Evolutionary conservation across 2,113 vertebrate genomes (phyloP).

Genomic region (Morone saxatilis): DNA sequence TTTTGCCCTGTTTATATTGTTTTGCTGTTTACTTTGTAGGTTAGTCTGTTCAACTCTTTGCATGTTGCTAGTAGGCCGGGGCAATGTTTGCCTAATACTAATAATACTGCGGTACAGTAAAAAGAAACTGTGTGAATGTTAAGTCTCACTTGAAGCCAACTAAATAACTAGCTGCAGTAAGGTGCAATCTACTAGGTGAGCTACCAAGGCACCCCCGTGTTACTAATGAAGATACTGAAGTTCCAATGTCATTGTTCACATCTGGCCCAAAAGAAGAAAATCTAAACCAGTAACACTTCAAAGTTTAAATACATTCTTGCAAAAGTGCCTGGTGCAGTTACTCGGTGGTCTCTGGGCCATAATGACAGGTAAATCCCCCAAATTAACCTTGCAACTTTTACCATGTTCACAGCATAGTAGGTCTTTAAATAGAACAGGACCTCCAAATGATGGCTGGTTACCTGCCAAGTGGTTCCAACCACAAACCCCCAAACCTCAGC

Average conservation of each 20-base stretch:
- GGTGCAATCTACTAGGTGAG: neutral
- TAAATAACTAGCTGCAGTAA: neutral
- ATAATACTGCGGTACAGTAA: too few species aligned
- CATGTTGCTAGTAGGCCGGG: too few species aligned
- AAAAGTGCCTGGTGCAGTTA: neutral
- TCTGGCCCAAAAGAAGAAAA: neutral
- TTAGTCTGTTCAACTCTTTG: too few species aligned
- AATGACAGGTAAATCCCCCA: neutral
- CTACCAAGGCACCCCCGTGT: neutral
- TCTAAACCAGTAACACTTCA: neutral
- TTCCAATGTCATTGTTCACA: neutral
- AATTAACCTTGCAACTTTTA: neutral
- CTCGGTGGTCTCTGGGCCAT: neutral
- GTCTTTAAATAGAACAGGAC: neutral
- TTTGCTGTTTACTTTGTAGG: too few species aligned
- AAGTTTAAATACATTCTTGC: neutral
- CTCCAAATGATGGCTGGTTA: neutral
- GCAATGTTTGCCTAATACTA: too few species aligned
- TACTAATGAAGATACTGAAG: neutral
- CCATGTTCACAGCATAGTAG: neutral
- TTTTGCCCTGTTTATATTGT: too few species aligned
- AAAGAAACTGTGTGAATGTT: too few species aligned
- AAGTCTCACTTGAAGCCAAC: too few species aligned
- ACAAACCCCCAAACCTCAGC: constrained; percentile 13
- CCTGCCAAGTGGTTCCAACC: neutral